Evolutionary conservation across 2,888 invertebrate species (phyloP).

Genomic region (Cheiracanthium punctorium): DNA sequence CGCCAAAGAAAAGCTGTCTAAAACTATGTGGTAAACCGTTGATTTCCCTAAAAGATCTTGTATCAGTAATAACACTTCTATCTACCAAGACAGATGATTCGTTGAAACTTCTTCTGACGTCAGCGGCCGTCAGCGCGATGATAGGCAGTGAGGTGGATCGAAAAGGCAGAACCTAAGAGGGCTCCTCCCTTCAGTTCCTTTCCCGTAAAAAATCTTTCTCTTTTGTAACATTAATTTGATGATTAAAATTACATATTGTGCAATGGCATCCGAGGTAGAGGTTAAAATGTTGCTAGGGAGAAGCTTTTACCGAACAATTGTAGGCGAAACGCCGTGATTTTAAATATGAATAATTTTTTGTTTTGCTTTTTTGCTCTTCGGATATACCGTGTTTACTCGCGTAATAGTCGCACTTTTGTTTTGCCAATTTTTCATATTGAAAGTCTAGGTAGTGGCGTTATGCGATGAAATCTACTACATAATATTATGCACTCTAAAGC

Average conservation of each 20-base stretch:
- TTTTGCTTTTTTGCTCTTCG: no score
- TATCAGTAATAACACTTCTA: conserved; percentile 39
- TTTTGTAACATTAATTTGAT: background rate
- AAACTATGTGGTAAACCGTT: conserved; percentile 23
- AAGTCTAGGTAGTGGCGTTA: no score
- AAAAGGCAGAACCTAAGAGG: conserved; percentile 27
- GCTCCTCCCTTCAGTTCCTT: conserved; percentile 28
- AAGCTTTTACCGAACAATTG: no score
- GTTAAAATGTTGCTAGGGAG: no score
- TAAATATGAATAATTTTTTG: no score
- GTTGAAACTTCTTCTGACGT: conserved; percentile 62
- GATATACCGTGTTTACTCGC: no score
- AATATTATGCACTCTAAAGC: no score
- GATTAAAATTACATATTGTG: background rate
- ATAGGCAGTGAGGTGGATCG: conserved; percentile 61
- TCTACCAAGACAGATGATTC: conserved; percentile 52
- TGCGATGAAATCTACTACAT: no score
- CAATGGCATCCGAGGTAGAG: no score
- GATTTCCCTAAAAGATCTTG: background rate
- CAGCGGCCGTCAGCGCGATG: conserved; percentile 37
- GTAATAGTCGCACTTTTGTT: no score
- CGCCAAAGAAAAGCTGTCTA: conserved; percentile 28
- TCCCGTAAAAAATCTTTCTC: conserved; percentile 18
- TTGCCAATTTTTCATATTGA: no score
- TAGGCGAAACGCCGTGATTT: no score